phyloP scores from a whole-genome alignment of 2,797 vertebrate genomes.

The Propithecus deckenii region DNA sequence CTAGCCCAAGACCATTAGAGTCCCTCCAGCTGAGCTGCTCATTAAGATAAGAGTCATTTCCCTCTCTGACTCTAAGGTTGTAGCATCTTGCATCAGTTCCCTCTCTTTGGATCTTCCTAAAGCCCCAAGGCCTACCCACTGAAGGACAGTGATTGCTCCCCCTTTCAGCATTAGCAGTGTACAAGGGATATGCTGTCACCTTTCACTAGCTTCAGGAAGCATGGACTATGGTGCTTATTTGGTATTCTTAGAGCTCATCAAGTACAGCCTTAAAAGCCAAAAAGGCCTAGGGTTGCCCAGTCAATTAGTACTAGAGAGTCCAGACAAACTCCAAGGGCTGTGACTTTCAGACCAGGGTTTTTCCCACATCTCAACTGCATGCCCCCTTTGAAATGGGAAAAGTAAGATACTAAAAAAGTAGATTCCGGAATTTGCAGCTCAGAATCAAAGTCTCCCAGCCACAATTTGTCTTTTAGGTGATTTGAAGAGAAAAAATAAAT shows the following conservation, averaged over 20 bases:
- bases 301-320: not conserved
- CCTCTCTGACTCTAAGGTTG: constrained; percentile 75
- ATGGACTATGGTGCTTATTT: not conserved
- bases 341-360: not conserved
- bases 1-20: constrained; percentile 60
- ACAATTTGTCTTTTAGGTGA: not conserved
- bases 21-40: constrained; percentile 72
- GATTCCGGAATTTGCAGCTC: not conserved
- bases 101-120: constrained; percentile 68
- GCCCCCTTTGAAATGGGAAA: not conserved
- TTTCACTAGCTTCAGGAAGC: not conserved
- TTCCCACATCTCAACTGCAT: not conserved
- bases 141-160: constrained; percentile 53
- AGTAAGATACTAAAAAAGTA: not conserved
- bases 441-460: not conserved
- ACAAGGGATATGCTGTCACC: not conserved
- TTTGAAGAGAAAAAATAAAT: constrained; percentile 34
- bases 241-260: not conserved
- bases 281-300: not conserved
- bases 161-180: constrained; percentile 56
- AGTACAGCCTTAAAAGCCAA: not conserved
- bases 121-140: constrained; percentile 63
- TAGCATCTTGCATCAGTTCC: constrained; percentile 78
- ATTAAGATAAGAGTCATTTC: constrained; percentile 75
- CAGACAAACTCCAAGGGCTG: not conserved